Conservation (phyloP, 2,797 vertebrate genomes). For the Nasua narica region DNA sequence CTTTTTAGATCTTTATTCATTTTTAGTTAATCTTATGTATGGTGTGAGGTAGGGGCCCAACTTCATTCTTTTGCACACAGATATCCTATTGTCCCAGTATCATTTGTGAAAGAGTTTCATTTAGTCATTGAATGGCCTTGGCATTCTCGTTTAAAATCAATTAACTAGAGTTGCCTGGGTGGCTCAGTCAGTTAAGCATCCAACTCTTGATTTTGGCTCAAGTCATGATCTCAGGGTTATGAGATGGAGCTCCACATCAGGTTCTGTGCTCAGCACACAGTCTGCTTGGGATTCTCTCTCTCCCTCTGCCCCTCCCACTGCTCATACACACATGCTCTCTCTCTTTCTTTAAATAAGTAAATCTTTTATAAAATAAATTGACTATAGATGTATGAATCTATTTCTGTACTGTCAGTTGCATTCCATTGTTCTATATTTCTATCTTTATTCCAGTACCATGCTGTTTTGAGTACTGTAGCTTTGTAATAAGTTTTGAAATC, state of each 20-base stretch:
- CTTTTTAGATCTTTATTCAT: not conserved
- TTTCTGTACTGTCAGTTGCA: not conserved
- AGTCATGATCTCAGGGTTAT: not conserved
- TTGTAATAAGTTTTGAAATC: not conserved
- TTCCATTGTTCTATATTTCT: not conserved
- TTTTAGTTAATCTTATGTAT: not conserved
- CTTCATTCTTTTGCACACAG: not conserved
- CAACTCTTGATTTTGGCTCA: not conserved
- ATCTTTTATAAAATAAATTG: not conserved
- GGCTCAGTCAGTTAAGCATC: not conserved
- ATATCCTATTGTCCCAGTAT: not conserved
- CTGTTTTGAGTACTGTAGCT: not conserved
- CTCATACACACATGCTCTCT: no score
- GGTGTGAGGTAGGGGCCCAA: not conserved
- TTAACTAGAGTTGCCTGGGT: not conserved
- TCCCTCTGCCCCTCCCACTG: no score
- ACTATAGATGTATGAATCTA: not conserved
- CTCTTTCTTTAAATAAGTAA: no score
- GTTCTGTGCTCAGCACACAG: not conserved
- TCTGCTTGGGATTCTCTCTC: no score
- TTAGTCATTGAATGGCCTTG: not conserved
- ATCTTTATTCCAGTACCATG: not conserved
- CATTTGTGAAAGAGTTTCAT: not conserved
- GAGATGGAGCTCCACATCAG: not conserved
- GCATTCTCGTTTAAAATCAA: not conserved